These are phyloP conservation scores for Formica aserva DNA, from an alignment of 2,888 invertebrate genomes.

Conservation along the genomic window DNA sequence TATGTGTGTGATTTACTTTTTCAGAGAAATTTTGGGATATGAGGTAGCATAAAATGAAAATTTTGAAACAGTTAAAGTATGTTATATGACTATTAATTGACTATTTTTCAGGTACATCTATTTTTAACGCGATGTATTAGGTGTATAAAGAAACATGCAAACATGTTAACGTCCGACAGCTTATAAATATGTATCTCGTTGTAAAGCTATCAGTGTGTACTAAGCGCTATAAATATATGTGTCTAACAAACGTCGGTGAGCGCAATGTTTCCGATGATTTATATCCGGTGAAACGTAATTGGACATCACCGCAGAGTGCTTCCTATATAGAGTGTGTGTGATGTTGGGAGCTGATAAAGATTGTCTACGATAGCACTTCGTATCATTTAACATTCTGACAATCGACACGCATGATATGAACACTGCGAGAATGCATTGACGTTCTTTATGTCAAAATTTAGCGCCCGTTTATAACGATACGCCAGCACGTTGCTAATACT, in stretches of 20 bases:
- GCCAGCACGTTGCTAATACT: background rate
- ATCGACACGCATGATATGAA: background rate
- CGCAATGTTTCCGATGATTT: slow-evolving; percentile 73
- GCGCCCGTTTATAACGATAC: background rate
- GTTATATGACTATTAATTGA: background rate
- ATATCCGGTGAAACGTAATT: slow-evolving; percentile 73
- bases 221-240: slow-evolving; percentile 55
- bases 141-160: background rate
- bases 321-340: slow-evolving; percentile 62
- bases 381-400: slow-evolving; percentile 8
- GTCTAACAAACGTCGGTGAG: slow-evolving; percentile 58
- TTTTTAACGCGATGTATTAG: background rate
- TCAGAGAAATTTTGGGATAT: background rate
- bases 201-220: slow-evolving; percentile 40
- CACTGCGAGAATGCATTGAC: background rate
- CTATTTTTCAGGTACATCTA: background rate
- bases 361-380: slow-evolving; percentile 49
- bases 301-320: slow-evolving; percentile 62
- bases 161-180: slow-evolving; percentile 26
- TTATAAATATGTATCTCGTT: slow-evolving; percentile 37
- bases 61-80: background rate
- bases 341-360: slow-evolving; percentile 64
- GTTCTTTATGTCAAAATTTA: background rate
- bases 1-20: background rate
- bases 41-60: background rate